These are phyloP conservation scores for Melanostoma mellinum DNA, from an alignment of 2,888 invertebrate species.

Conservation along the genomic window DNA sequence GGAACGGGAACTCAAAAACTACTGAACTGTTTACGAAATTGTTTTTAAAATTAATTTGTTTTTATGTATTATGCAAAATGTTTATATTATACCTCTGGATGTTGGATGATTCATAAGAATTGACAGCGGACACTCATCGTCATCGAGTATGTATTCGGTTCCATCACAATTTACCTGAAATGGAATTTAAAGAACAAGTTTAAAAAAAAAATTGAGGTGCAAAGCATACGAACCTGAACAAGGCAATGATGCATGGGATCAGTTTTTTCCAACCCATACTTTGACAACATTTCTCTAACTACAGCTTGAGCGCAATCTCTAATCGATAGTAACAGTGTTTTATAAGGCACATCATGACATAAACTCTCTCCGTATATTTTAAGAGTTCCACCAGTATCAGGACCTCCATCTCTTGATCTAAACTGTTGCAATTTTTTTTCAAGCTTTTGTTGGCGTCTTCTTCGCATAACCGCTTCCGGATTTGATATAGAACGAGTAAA, in stretches of 20 bases:
- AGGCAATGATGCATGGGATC: constrained; percentile 96
- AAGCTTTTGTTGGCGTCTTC: constrained; percentile 96
- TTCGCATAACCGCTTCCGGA: constrained; percentile 99
- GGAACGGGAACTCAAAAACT: too few species aligned
- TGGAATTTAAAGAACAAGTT: constrained; percentile 4
- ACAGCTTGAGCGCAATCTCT: constrained; percentile 96
- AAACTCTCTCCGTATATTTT: constrained; percentile 98
- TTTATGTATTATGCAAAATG: too few species aligned
- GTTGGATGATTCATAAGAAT: constrained; percentile 95
- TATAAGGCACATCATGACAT: constrained; percentile 98
- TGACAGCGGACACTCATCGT: constrained; percentile 98
- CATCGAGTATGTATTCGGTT: constrained; percentile 96
- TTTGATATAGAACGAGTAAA: constrained; percentile 99
- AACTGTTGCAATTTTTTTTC: constrained; percentile 98
- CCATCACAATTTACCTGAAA: constrained; percentile 86
- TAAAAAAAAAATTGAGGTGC: constrained; percentile 9
- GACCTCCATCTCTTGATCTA: constrained; percentile 96
- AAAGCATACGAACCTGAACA: constrained; percentile 89
- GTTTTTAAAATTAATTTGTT: too few species aligned
- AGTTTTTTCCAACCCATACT: constrained; percentile 95
- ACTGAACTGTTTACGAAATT: too few species aligned
- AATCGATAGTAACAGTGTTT: constrained; percentile 96
- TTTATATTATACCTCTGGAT: constrained; percentile 86
- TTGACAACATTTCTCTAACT: constrained; percentile 97
- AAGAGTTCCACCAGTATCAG: constrained; percentile 94